Evolutionary conservation across 2,113 vertebrate genomes (phyloP), one percentile per base, ranked within the genome.

Genomic region (Macrotus californicus): DNA sequence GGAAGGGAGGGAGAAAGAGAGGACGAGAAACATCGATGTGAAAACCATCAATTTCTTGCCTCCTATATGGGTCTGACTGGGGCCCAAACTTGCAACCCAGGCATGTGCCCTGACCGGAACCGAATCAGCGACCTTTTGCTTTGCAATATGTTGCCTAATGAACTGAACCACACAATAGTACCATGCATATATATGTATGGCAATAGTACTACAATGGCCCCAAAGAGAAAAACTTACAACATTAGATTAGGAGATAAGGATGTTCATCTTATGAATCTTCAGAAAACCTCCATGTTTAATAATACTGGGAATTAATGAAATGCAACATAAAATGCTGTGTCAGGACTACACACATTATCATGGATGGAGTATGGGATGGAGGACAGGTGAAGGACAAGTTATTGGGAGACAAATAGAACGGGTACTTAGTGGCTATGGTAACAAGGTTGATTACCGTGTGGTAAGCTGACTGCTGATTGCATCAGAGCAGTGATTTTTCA

Each of bases 341-440:
- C 64, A 61, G 3, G 31, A 26, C n/a, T 15, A 56, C 24, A 31
- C 6, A 39, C 24, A 41, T 66, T 66, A 19, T 92, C 66, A 48
- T 16, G 16, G 2, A n/a, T 13, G 19, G 2, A 15, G 29, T 4
- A 21, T 2, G 6, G 18, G 12, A 31, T 43, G 1, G 7, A 66
- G 18, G 19, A 18, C 29, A 26, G 52, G 22, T 87, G 41, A 21
- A 81, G 6, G 15, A 3, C 6, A 73, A 36, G 5, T 6, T 34
- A 6, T 46, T 50, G 54, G 15, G 54, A 54, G 21, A 85, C 15
- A 24, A 56, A 19, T 14, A 0, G 7, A 46, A n/a, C 43, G 39
- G n/a, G 19, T 15, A n/a, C 21, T 64, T 9, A 13, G 16, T 36
- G 39, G 50, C 15, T 50, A 2, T 16, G 11, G 22, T 46, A 21